Evolutionary conservation across 1,140 invertebrate genomes (phyloP).

Genomic region (Drosophila nikananu): DNA sequence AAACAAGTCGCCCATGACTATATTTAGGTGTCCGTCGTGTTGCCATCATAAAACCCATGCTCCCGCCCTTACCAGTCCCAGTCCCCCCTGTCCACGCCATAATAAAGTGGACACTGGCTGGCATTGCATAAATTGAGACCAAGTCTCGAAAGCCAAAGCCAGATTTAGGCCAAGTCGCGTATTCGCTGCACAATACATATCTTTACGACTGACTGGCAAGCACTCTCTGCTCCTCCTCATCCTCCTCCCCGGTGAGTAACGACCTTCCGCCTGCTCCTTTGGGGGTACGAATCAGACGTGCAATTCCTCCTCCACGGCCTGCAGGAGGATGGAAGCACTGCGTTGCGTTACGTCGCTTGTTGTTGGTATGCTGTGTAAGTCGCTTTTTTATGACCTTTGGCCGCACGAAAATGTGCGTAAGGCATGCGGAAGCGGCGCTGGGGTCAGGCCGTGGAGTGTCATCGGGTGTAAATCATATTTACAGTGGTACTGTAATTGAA

Average conservation of each 20-base stretch:
- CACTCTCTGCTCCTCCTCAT: neutral
- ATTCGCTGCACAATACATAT: slow-evolving; percentile 51
- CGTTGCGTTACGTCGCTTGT: neutral
- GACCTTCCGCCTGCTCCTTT: neutral
- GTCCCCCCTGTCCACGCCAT: neutral
- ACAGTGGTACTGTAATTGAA: slow-evolving; percentile 77
- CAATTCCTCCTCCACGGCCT: slow-evolving; percentile 28
- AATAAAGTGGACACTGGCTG: slow-evolving; percentile 56
- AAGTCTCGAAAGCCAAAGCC: slow-evolving; percentile 33
- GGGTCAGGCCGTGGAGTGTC: slow-evolving; percentile 36
- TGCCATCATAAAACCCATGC: slow-evolving; percentile 40
- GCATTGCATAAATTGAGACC: slow-evolving; percentile 46
- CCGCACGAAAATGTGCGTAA: slow-evolving; percentile 69
- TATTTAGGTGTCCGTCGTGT: slow-evolving; percentile 57
- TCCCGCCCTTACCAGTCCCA: no score
- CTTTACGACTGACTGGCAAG: slow-evolving; percentile 43
- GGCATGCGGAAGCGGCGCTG: slow-evolving; percentile 38
- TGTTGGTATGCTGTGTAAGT: slow-evolving; percentile 51
- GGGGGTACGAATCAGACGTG: slow-evolving; percentile 24
- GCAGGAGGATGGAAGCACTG: neutral
- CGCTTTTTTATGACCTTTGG: slow-evolving; percentile 70
- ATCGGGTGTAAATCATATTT: slow-evolving; percentile 74
- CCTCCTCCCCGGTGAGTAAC: slow-evolving; percentile 31
- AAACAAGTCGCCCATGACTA: slow-evolving; percentile 53
- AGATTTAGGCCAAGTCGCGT: slow-evolving; percentile 48